phyloP scores from a whole-genome alignment of 2,888 invertebrate genomes.

The Proisotoma minuta region DNA sequence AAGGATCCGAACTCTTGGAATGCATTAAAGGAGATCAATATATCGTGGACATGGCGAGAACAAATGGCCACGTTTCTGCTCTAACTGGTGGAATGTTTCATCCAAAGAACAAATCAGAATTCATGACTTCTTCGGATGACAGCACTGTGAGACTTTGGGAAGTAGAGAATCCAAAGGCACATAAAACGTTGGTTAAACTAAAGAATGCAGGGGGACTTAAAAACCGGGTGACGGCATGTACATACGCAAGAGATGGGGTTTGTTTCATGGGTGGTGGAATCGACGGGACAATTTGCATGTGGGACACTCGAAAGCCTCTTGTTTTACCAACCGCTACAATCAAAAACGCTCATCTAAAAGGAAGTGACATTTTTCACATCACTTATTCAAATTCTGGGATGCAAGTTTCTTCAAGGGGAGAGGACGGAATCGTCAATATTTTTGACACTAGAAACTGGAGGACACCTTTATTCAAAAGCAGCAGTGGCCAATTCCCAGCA shows the following conservation, averaged over 20 bases:
- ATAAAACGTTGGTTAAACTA: slow-evolving; percentile 79
- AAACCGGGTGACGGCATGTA: slow-evolving; percentile 76
- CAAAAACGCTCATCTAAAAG: slow-evolving; percentile 73
- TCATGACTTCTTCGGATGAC: slow-evolving; percentile 89
- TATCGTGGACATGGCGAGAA: slow-evolving; percentile 85
- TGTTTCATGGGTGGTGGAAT: slow-evolving; percentile 85
- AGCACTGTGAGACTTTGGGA: slow-evolving; percentile 86
- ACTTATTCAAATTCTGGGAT: slow-evolving; percentile 82
- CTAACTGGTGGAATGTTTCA: slow-evolving; percentile 90
- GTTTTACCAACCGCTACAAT: slow-evolving; percentile 56
- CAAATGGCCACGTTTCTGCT: slow-evolving; percentile 90
- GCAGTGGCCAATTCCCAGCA: slow-evolving; percentile 66
- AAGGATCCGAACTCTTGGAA: slow-evolving; percentile 88
- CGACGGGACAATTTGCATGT: slow-evolving; percentile 94
- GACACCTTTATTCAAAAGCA: slow-evolving; percentile 61
- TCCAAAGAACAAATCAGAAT: slow-evolving; percentile 83
- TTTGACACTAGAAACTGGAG: slow-evolving; percentile 89
- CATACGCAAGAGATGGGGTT: slow-evolving; percentile 78
- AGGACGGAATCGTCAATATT: slow-evolving; percentile 89
- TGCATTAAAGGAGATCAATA: slow-evolving; percentile 95
- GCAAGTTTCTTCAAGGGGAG: slow-evolving; percentile 71
- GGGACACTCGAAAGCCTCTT: slow-evolving; percentile 88
- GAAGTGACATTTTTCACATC: slow-evolving; percentile 75
- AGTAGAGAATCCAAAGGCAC: slow-evolving; percentile 70
- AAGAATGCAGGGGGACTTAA: slow-evolving; percentile 78